Base-by-base conservation (phyloP, 2,113 vertebrate species). In the Thomomys bottae region DNA sequence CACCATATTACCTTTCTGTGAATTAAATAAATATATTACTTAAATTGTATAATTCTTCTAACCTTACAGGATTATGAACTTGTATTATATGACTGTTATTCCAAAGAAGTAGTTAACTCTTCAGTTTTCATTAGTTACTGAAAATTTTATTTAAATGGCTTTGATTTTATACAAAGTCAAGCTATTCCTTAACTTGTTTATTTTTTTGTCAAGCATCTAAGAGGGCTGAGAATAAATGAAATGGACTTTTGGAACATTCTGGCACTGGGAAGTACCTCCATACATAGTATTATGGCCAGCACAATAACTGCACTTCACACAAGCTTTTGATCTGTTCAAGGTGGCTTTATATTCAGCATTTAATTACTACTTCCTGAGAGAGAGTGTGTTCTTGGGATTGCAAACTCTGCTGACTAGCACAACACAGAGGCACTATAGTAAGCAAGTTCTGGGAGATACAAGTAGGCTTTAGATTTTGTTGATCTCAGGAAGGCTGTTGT, bases 391-490 rank as follows among this genome's bases (percentile, higher is more conserved):
- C 90, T 86, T 94, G 84, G 84, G 87, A 36, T 84, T 67, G 57
- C 72, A 21, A 83, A 18, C 2, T 84, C 92, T 93, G 7, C 18
- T 57, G 5, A 86, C 18, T 36, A 88, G 73, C 38, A 24, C 32
- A 67, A 36, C 57, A 73, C 42, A 81, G 66, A 93, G 78, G 36
- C 30, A 63, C 12, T 80, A 34, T 24, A 38, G 21, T 68, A 90
- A 95, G n/a, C 87, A 84, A 94, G 57, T 88, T 72, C 68, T 76
- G 77, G 94, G 80, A 78, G 40, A 64, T 49, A 38, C 30, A 93
- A 68, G 38, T 26, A 90, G 34, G 67, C 45, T 71, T 10, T 26
- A 84, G 61, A 32, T 90, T 49, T 84, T 66, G 23, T 79, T 89
- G 61, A 96, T 6, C 38, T 42, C 38, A 18, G n/a, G 61, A 90